phyloP scores from a whole-genome alignment of 2,113 vertebrate genomes.

The Calyptommatus sinebrachiatus region DNA sequence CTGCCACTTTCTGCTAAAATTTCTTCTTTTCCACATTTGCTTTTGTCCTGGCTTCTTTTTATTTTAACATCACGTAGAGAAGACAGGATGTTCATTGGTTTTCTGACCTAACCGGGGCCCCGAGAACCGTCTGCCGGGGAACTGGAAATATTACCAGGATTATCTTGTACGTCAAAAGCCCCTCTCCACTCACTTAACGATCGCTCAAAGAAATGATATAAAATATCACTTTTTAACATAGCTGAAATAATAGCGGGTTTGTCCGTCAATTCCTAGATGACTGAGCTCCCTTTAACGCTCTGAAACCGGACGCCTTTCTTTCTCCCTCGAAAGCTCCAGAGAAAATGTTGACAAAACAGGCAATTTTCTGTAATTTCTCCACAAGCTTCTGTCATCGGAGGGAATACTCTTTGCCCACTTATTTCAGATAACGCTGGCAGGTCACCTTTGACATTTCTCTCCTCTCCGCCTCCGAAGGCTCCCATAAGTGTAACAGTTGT shows the following conservation, averaged over 20 bases:
- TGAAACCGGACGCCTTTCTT: conserved; percentile 72
- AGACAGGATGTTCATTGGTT: background rate
- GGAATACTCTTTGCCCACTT: conserved; percentile 79
- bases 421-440: conserved; percentile 79
- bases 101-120: background rate
- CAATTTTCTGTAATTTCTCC: conserved; percentile 92
- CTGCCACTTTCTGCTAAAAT: too few species aligned
- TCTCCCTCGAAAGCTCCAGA: conserved; percentile 83
- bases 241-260: conserved; percentile 87
- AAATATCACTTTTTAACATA: conserved; percentile 84
- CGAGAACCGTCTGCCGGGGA: conserved; percentile 38
- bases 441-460: conserved; percentile 87
- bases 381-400: conserved; percentile 80
- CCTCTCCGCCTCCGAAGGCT: conserved; percentile 66
- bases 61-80: background rate
- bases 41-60: background rate
- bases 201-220: conserved; percentile 94
- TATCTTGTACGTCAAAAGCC: conserved; percentile 58
- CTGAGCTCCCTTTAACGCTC: conserved; percentile 76
- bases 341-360: conserved; percentile 95
- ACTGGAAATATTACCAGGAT: conserved; percentile 63
- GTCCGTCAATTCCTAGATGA: conserved; percentile 83
- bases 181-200: conserved; percentile 83
- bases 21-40: too few species aligned
- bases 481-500: conserved; percentile 82